These are phyloP conservation scores for Netelia melanura DNA, from an alignment of 2,888 invertebrate genomes.

Conservation along the genomic window DNA sequence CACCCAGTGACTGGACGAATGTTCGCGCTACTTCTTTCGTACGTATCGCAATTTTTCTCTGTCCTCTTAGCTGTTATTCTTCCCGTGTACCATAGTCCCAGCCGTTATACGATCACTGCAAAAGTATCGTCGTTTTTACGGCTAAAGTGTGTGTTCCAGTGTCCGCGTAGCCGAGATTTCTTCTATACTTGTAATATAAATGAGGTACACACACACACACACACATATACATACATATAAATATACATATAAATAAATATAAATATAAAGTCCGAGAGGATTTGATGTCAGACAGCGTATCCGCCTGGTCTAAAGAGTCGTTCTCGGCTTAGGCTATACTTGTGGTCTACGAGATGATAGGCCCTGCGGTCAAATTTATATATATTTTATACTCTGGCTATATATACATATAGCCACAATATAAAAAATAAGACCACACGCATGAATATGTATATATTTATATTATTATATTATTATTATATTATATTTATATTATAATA, in stretches of 20 bases:
- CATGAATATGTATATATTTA: not conserved
- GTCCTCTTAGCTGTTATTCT: not conserved
- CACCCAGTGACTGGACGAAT: not conserved
- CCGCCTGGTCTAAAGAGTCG: not conserved
- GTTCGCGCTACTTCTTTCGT: not conserved
- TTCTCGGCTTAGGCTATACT: conserved; percentile 30
- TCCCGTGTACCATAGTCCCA: not conserved
- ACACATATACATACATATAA: not conserved
- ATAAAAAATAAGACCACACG: not conserved
- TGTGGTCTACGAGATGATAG: conserved; percentile 60
- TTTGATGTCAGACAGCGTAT: conserved; percentile 6
- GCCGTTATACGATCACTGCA: not conserved
- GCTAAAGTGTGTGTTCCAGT: conserved; percentile 24
- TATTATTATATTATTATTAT: not conserved
- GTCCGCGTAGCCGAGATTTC: conserved; percentile 49
- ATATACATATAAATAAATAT: not conserved
- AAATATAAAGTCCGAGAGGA: not conserved
- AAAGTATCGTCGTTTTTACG: not conserved
- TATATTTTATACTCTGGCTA: not conserved
- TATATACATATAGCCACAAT: not conserved
- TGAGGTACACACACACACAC: not conserved
- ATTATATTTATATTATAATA: too few species aligned
- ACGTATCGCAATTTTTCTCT: not conserved
- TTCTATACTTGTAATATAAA: not conserved
- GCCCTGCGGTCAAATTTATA: conserved; percentile 22